Base-by-base conservation (phyloP, 2,113 vertebrate species). In the Hipposideros armiger region DNA sequence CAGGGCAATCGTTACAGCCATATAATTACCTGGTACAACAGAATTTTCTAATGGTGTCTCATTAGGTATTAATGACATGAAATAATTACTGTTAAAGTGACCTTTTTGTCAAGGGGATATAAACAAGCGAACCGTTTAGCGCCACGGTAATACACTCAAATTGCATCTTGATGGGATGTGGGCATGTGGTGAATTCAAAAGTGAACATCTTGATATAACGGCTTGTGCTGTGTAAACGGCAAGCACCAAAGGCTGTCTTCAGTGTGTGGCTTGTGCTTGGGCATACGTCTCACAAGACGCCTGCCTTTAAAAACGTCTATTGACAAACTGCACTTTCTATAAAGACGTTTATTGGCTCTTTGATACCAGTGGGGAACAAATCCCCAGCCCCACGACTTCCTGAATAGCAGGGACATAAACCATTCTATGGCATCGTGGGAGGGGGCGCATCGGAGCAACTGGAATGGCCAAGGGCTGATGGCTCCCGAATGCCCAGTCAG, bases 11-110 rank as follows among this genome's bases (percentile, higher is more conserved):
- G 11, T 45, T 22, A 36, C 40, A 17, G 58, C 52, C 69, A 11
- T 17, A 0, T 78, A 69, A 90, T 89, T 85, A 88, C 70, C 50
- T 5, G n/a, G 66, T 45, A 20, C 85, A 14, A 82, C 28, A 36
- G 87, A 45, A 81, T 40, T 60, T 76, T 60, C 85, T 94, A 73
- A 67, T 17, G 52, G 72, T 24, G 45, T 73, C 72, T 90, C 92
- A 85, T 94, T 95, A 92, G 86, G 70, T 84, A 76, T 93, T 93
- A 86, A 60, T 60, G 64, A 90, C 73, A 74, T 3, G 24, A 92
- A 92, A 88, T 91, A 92, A 94, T 96, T 72, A 92, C 87, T 67
- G 42, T 22, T 72, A 19, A 52, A 85, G 77, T 92, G 96, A 96
- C 50, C 62, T 86, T 90, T 82, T 9, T 87, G 81, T 95, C 54